Evolutionary conservation across 1,140 invertebrate species (phyloP).

Genomic region (Zophobas atratus): DNA sequence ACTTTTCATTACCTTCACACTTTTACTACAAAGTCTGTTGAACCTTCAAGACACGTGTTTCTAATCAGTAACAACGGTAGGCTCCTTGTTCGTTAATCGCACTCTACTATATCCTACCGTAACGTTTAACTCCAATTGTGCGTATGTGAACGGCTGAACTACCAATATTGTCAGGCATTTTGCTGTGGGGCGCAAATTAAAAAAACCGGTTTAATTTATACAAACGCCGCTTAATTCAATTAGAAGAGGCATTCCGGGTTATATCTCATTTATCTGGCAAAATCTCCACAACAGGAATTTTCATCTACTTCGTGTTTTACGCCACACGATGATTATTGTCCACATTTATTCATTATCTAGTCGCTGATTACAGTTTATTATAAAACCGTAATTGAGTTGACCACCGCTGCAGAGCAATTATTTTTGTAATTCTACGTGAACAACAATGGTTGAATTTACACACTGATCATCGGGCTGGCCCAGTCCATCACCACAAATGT

Average conservation of each 20-base stretch:
- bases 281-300: slow-evolving; percentile 9
- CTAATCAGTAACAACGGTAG: no score
- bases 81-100: no score
- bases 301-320: slow-evolving; percentile 8
- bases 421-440: background rate
- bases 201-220: slow-evolving; percentile 23
- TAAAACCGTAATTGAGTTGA: slow-evolving; percentile 18
- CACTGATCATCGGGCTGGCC: no score
- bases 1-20: background rate
- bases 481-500: no score
- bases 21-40: no score
- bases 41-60: no score
- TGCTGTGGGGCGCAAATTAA: background rate
- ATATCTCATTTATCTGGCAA: slow-evolving; percentile 27
- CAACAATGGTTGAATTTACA: no score
- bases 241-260: slow-evolving; percentile 10
- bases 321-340: background rate
- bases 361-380: slow-evolving; percentile 26
- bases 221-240: slow-evolving; percentile 19
- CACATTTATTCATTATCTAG: slow-evolving; percentile 22
- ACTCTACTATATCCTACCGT: background rate
- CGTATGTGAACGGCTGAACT: slow-evolving; percentile 7
- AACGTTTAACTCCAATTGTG: slow-evolving; percentile 28
- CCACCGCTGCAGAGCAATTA: background rate
- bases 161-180: slow-evolving; percentile 27